Evolutionary conservation across 1,140 invertebrate genomes (phyloP).

Genomic region (Plectrocnemia conspersa): DNA sequence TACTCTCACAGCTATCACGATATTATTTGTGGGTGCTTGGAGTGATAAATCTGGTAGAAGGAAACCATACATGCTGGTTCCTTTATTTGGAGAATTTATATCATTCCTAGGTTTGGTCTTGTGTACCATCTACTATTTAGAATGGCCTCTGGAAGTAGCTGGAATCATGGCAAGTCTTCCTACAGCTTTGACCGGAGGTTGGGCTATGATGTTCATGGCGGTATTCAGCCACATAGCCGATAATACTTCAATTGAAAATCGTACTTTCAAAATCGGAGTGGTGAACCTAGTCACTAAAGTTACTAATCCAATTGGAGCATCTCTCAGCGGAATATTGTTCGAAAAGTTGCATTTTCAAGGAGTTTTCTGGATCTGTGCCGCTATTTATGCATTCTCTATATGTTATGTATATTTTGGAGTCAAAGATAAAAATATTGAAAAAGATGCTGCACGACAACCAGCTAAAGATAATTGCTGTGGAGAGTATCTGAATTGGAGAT

Average conservation of each 20-base stretch:
- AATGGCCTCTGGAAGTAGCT: slow-evolving; percentile 52
- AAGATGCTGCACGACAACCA: too few species aligned
- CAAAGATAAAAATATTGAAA: too few species aligned
- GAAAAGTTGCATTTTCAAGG: too few species aligned
- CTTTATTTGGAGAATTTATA: slow-evolving; percentile 56
- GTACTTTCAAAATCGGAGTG: slow-evolving; percentile 54
- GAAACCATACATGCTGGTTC: slow-evolving; percentile 60
- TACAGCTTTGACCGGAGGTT: slow-evolving; percentile 52
- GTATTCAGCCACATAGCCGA: slow-evolving; percentile 60
- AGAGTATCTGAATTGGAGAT: slow-evolving; percentile 41
- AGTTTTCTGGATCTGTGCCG: too few species aligned
- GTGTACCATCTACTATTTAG: slow-evolving; percentile 47
- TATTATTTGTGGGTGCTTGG: slow-evolving; percentile 61
- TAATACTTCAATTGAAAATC: slow-evolving; percentile 53
- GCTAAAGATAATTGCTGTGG: slow-evolving; percentile 11
- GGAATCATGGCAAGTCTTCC: slow-evolving; percentile 54
- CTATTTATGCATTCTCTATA: too few species aligned
- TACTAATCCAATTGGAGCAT: slow-evolving; percentile 47
- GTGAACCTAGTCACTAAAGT: slow-evolving; percentile 49
- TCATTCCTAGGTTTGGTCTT: slow-evolving; percentile 45
- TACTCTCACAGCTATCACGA: slow-evolving; percentile 55
- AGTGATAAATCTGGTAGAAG: slow-evolving; percentile 60
- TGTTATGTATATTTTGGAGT: too few species aligned
- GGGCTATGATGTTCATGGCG: slow-evolving; percentile 59
- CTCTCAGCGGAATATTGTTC: slow-evolving; percentile 44